phyloP scores from a whole-genome alignment of 2,113 vertebrate species.

The Phycodurus eques region DNA sequence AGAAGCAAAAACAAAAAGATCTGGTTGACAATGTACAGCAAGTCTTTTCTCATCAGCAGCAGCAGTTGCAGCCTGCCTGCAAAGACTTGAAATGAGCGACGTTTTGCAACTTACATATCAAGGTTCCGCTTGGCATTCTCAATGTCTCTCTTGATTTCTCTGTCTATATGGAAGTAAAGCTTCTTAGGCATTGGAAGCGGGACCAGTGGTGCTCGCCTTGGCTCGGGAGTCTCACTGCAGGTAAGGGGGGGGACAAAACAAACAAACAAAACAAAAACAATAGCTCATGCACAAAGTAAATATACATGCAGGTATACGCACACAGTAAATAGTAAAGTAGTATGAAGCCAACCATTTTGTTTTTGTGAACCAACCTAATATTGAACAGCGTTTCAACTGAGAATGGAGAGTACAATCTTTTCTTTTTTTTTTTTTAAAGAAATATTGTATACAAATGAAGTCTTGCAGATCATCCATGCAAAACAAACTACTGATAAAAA shows the following conservation, averaged over 20 bases:
- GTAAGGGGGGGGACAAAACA: not conserved
- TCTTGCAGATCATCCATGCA: too few species aligned
- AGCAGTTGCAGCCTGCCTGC: not conserved
- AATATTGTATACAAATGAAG: too few species aligned
- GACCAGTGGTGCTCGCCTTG: constrained; percentile 71
- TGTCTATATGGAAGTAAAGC: constrained; percentile 81
- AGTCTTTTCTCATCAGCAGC: not conserved
- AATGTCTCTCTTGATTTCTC: constrained; percentile 80
- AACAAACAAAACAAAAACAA: not conserved
- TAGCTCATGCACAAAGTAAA: not conserved
- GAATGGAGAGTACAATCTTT: too few species aligned
- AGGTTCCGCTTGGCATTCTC: constrained; percentile 83
- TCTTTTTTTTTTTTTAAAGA: too few species aligned
- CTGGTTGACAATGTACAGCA: not conserved
- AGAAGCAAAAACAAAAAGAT: constrained; percentile 11
- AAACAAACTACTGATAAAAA: too few species aligned
- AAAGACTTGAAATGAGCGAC: not conserved
- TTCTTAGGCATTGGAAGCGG: constrained; percentile 80
- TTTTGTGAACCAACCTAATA: too few species aligned
- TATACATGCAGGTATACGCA: not conserved
- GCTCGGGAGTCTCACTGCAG: constrained; percentile 73
- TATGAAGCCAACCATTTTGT: not conserved
- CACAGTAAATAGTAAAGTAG: not conserved
- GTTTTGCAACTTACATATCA: constrained; percentile 74
- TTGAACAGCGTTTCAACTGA: too few species aligned